phyloP scores from a whole-genome alignment of 2,888 invertebrate species.

The Dione juno region DNA sequence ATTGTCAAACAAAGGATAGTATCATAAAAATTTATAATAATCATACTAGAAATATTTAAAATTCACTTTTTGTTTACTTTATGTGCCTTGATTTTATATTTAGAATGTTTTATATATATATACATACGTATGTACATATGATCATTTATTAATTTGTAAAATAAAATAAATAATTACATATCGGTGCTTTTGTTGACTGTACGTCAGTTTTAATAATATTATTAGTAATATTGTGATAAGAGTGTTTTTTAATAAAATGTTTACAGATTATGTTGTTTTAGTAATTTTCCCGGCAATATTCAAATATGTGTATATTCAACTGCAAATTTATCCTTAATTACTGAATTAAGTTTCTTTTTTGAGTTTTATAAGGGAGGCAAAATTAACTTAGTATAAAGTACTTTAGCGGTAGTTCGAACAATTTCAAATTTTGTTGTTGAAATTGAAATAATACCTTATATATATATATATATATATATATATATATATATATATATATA shows the following conservation, averaged over 20 bases:
- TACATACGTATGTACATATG: slow-evolving; percentile 3
- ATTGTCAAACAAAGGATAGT: background rate
- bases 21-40: background rate
- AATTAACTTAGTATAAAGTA: too few relatives aligned
- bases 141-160: slow-evolving; percentile 27
- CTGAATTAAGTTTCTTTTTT: too few relatives aligned
- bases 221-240: slow-evolving; percentile 61
- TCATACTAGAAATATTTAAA: slow-evolving; percentile 1
- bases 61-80: slow-evolving; percentile 33
- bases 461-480: too few relatives aligned
- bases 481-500: too few relatives aligned
- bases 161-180: slow-evolving; percentile 54
- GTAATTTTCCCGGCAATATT: background rate
- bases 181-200: slow-evolving; percentile 77
- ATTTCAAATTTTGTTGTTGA: background rate
- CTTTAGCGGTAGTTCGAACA: background rate
- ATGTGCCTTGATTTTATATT: slow-evolving; percentile 39
- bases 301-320: too few relatives aligned
- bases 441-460: background rate
- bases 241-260: slow-evolving; percentile 57
- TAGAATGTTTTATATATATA: slow-evolving; percentile 21
- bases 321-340: too few relatives aligned
- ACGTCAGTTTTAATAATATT: slow-evolving; percentile 51
- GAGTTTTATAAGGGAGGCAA: too few relatives aligned
- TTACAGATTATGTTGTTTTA: slow-evolving; percentile 34